These are phyloP conservation scores for Champsocephalus gunnari DNA, from an alignment of 2,797 vertebrate genomes.

Conservation along the genomic window DNA sequence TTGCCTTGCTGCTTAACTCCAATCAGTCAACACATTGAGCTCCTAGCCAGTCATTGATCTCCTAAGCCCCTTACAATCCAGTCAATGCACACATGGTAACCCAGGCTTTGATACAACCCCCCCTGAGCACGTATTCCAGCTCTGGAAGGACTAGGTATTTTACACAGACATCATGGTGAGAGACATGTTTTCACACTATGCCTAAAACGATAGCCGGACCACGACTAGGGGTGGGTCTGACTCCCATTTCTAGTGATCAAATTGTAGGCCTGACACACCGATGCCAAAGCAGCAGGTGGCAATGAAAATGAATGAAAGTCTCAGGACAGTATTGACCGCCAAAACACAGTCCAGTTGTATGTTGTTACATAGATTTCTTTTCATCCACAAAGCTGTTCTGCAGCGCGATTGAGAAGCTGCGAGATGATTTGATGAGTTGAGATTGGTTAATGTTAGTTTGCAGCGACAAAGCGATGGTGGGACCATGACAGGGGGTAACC, in stretches of 20 bases:
- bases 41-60: slow-evolving; percentile 66
- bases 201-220: slow-evolving; percentile 8
- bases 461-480: slow-evolving; percentile 6
- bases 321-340: background rate
- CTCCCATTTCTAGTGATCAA: slow-evolving; percentile 1
- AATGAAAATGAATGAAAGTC: background rate
- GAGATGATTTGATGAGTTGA: slow-evolving; percentile 49
- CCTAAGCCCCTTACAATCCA: slow-evolving; percentile 74
- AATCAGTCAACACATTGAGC: slow-evolving; percentile 70
- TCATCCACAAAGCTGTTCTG: slow-evolving; percentile 9
- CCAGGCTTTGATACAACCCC: slow-evolving; percentile 60
- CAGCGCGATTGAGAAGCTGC: slow-evolving; percentile 28
- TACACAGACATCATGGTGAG: slow-evolving; percentile 39
- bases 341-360: background rate
- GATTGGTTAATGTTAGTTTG: slow-evolving; percentile 39
- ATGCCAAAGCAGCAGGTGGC: slow-evolving; percentile 5
- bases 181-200: slow-evolving; percentile 12
- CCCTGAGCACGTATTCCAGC: slow-evolving; percentile 36
- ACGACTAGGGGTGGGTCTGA: background rate
- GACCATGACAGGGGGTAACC: slow-evolving; percentile 22
- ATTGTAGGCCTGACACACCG: background rate
- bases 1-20: slow-evolving; percentile 67
- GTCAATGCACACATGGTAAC: slow-evolving; percentile 73
- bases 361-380: background rate
- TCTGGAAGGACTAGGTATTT: slow-evolving; percentile 18